Percentiles rank a stretch among this genome's conserved stretches.
Evolutionary conservation across 2,113 vertebrate genomes (phyloP).

Genomic region (Patagioenas fasciata): DNA sequence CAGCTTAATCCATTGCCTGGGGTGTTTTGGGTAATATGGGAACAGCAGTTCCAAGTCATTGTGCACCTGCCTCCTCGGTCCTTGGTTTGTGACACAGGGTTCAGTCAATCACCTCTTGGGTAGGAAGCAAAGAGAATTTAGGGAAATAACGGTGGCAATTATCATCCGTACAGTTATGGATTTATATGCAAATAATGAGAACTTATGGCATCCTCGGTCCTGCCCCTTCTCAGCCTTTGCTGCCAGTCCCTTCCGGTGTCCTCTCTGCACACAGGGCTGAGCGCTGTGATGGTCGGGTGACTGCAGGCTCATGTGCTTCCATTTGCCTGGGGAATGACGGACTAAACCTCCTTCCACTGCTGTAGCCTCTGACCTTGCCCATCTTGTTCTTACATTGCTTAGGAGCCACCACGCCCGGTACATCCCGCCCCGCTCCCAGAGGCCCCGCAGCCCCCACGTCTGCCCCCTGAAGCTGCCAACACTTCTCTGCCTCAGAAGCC

Average conservation of each 20-base stretch:
- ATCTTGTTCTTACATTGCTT: not conserved
- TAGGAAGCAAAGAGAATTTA: not conserved
- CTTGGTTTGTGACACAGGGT: not conserved
- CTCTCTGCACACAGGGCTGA: not conserved
- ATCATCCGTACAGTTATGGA: not conserved
- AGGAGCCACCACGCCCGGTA: constrained; percentile 79
- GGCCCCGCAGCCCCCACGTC: constrained; percentile 80
- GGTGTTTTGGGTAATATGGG: not conserved
- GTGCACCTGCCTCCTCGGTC: not conserved
- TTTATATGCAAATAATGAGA: not conserved
- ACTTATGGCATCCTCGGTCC: not conserved
- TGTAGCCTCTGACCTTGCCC: not conserved
- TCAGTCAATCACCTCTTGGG: not conserved
- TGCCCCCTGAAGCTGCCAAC: constrained; percentile 90
- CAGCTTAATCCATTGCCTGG: not conserved
- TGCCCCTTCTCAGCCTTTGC: not conserved
- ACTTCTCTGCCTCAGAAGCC: constrained; percentile 84
- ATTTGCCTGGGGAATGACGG: not conserved
- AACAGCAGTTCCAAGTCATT: not conserved
- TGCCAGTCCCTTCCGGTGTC: not conserved
- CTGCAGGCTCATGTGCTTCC: not conserved
- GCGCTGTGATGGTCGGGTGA: not conserved
- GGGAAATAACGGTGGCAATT: not conserved
- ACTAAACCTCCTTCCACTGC: not conserved
- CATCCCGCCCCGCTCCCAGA: constrained; percentile 80